Evolutionary conservation across 2,797 vertebrate genomes (phyloP).

Genomic region (Eupleurogrammus muticus): DNA sequence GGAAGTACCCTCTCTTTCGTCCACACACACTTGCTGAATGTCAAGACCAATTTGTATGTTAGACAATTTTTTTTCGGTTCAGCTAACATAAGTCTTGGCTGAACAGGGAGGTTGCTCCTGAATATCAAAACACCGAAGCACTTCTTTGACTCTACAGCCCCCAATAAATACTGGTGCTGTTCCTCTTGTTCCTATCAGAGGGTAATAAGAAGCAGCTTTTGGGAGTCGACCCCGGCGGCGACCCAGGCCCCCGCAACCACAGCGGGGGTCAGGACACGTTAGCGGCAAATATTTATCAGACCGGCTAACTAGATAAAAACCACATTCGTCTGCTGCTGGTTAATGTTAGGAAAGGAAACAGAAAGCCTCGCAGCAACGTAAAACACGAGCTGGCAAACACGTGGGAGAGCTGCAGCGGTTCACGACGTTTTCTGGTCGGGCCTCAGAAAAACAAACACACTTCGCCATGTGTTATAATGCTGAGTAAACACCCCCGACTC

Average conservation of each 20-base stretch:
- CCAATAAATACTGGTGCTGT: conserved; percentile 43
- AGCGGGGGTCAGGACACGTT: conserved; percentile 56
- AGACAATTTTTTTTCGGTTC: conserved; percentile 26
- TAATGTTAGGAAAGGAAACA: conserved; percentile 31
- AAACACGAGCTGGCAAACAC: conserved; percentile 43
- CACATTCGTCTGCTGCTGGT: conserved; percentile 62
- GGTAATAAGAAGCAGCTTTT: conserved; percentile 77
- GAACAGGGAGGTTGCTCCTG: conserved; percentile 15
- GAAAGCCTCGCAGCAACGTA: conserved; percentile 14
- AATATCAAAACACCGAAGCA: conserved; percentile 43
- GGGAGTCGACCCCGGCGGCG: conserved; percentile 50
- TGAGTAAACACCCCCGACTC: background rate
- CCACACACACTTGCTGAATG: conserved; percentile 16
- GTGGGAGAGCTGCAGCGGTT: conserved; percentile 13
- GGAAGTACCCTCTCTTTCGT: background rate
- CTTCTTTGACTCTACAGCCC: conserved; percentile 27
- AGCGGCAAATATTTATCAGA: conserved; percentile 68
- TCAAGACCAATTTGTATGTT: conserved; percentile 41
- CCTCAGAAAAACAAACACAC: conserved; percentile 15
- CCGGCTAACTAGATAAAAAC: conserved; percentile 56
- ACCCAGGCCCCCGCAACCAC: conserved; percentile 52
- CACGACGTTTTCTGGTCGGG: conserved; percentile 13
- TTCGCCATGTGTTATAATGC: background rate
- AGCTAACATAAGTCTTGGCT: conserved; percentile 24
- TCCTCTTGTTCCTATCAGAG: conserved; percentile 55